Base-by-base conservation (phyloP, 2,888 invertebrate genomes). In the Acheta domesticus region DNA sequence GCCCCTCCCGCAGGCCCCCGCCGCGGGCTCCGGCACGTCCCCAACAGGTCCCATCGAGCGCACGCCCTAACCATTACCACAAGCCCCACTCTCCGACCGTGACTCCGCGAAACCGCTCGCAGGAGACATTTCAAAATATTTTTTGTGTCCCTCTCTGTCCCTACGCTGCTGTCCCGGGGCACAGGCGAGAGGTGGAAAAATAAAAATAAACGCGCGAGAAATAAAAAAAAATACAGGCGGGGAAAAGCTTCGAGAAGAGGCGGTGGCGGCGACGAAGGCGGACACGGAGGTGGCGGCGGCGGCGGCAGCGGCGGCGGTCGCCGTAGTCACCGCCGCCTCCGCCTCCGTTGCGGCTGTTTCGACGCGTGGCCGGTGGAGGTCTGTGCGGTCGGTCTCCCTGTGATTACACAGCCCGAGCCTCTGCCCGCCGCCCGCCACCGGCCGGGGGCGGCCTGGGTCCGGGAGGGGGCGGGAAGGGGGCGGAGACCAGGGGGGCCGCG, bases 11-110 rank as follows among this genome's bases (percentile, higher is more conserved):
- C 36, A 36, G 36, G 36, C 62, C 62, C 62, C 62, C 62, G 14
- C 62, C 62, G n/a, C 62, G n/a, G 62, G 16, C 62, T n/a, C 16
- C 62, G 14, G 62, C 62, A 62, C 62, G 62, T 62, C 62, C n/a
- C 62, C 62, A 62, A 14, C 14, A n/a, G 16, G 62, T 62, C 62
- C 62, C 62, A 19, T 62, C 36, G 1, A 36, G 36, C 36, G 36
- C 62, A 62, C 62, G 62, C 62, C 62, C 62, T 62, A 12, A 4
- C 62, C 62, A 62, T 62, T 62, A 62, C 62, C 62, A n/a, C 62
- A 62, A 62, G 62, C n/a, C 62, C 62, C 62, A 62, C 62, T 62
- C 62, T 62, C 62, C n/a, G 62, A 62, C 62, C 62, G 62, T 62
- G 62, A 62, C 62, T 62, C 62, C 62, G 62, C 62, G 62, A 62